Evolutionary conservation across 1,140 invertebrate genomes (phyloP), one percentile per base, ranked within the genome.

Genomic region (Drosophila sechellia): DNA sequence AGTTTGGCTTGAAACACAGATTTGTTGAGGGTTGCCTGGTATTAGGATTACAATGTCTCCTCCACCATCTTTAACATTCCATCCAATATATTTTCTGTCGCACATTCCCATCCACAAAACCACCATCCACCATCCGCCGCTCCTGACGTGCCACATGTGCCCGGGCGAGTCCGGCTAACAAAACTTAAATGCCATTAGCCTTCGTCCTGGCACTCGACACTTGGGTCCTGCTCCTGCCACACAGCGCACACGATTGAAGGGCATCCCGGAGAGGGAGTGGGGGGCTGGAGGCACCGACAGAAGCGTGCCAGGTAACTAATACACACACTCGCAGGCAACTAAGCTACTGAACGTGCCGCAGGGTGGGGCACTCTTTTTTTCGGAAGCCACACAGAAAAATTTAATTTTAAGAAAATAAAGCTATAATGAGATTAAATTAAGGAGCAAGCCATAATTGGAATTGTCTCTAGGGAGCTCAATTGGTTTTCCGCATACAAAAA

Each of bases 101-200:
- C 63, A 46, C 50, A 55, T 55, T 56, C 40, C 49, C 42, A 27
- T 31, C 64, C 42, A 39, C 22, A 13, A 45, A 27, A 22, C 64
- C 42, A 39, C 22, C 22, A 45, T 11, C 15, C 63, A 39, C 50
- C 50, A 56, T 55, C 65, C 42, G 39, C 22, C 64, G 66, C 66
- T 69, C 64, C 64, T 69, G 66, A 46, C 58, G 27, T 69, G 60
- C 35, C 65, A 68, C 66, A 70, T 70, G 66, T 46, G 66, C 17
- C 63, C 20, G 49, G 71, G 39, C 39, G 8, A 53, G 63, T 60
- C 42, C 49, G 25, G 63, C 64, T 54, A 66, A 60, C 57, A 77
- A 68, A 87, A 87, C 83, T 87, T 89, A 89, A 89, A 89, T 89
- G 84, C 79, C 79, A 89, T 89, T 89, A 89, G 84, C 77, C 83